phyloP scores from a whole-genome alignment of 2,888 invertebrate species.

The Belgica antarctica region DNA sequence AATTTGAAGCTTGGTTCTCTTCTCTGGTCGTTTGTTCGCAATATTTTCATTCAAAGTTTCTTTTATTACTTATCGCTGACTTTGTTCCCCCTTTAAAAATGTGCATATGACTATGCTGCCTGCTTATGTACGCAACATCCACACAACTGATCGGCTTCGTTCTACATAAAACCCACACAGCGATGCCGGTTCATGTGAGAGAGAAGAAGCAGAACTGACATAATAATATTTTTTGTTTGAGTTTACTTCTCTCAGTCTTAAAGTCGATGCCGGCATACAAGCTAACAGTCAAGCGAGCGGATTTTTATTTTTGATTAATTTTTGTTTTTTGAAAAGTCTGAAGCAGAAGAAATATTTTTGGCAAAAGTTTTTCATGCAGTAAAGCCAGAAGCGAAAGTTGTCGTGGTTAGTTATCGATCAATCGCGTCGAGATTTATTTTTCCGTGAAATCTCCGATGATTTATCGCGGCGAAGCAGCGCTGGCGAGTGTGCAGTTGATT shows the following conservation, averaged over 20 bases:
- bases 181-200: background rate
- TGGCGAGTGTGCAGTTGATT: background rate
- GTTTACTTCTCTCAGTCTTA: constrained; percentile 28
- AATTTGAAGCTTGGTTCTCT: background rate
- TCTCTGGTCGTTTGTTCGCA: background rate
- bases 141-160: background rate
- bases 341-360: too few species aligned
- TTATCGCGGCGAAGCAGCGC: constrained; percentile 5
- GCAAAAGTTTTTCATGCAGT: too few species aligned
- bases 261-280: constrained; percentile 35
- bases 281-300: background rate
- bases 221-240: constrained; percentile 32
- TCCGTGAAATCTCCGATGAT: background rate
- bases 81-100: background rate
- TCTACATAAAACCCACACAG: constrained; percentile 12
- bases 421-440: background rate
- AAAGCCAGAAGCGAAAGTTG: background rate
- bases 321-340: constrained; percentile 14
- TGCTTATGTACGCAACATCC: background rate
- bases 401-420: background rate
- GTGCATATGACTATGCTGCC: background rate
- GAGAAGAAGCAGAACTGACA: constrained; percentile 32
- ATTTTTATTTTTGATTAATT: constrained; percentile 23
- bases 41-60: background rate
- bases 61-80: background rate